Base-by-base conservation (phyloP, 2,113 vertebrate genomes). In the Thryonomys swinderianus region DNA sequence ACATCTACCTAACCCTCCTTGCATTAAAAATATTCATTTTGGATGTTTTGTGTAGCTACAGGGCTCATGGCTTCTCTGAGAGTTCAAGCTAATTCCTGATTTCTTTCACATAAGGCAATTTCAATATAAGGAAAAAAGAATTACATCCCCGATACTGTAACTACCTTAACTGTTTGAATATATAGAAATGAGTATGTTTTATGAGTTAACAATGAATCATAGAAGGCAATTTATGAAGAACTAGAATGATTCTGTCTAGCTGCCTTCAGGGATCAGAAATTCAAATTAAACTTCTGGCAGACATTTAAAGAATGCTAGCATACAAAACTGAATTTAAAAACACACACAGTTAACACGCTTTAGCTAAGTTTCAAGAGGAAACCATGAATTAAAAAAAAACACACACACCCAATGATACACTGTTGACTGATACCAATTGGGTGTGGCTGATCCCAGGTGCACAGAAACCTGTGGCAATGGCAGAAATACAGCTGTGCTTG, bases 401-500 rank as follows among this genome's bases (percentile, higher is more conserved):
- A n/a, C n/a, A 67, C 76, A 95, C 94, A 95, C 57, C 71, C 14
- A 93, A 95, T 66, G 53, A 85, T 95, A 97, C 89, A 93, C 93
- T 98, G 97, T 92, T 98, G 98, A 98, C 97, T 98, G 97, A 98
- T 98, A 98, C 97, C 97, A 97, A 79, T 69, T 98, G 99, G 99
- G 99, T 98, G 99, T 98, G 98, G 99, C 93, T 93, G 96, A 97
- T 97, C 96, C 98, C 98, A 99, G 99, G 99, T 99, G 98, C 98
- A 97, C 97, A 97, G 95, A 98, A 98, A 98, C 98, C 98, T 97
- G 97, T 87, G 97, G 67, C 97, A 88, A 95, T 92, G 97, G 97
- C 97, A 97, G 98, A 96, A 97, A 97, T 98, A 98, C 98, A 99
- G 99, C 98, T 99, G 99, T 97, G 98, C 88, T 97, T 96, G 98